Evolutionary conservation across 2,113 vertebrate species (phyloP).

Genomic region (Oncorhynchus tshawytscha): DNA sequence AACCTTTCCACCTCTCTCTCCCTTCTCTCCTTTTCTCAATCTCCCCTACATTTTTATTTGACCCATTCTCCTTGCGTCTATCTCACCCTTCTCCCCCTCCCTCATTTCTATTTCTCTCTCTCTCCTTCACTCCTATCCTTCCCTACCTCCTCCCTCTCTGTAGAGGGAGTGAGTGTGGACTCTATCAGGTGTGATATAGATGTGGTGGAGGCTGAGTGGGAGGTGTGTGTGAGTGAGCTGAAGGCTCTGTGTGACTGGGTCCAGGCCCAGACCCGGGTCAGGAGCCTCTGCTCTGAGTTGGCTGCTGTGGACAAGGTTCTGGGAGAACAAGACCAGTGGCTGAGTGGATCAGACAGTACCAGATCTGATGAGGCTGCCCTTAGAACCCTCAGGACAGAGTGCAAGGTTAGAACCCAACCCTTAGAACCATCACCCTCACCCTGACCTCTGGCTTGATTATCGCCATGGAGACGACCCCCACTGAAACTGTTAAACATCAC

Average conservation of each 20-base stretch:
- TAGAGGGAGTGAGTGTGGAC: constrained; percentile 72
- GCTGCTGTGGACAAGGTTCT: constrained; percentile 71
- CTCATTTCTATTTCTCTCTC: not conserved
- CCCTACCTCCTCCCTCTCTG: not conserved
- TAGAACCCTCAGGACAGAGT: constrained; percentile 66
- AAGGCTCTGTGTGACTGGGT: constrained; percentile 75
- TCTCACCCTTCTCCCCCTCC: not conserved
- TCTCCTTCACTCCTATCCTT: too few relatives aligned
- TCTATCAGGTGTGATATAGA: constrained; percentile 59
- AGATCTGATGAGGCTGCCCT: constrained; percentile 53
- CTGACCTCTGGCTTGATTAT: not conserved
- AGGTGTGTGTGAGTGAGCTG: constrained; percentile 66
- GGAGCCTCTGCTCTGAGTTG: constrained; percentile 75
- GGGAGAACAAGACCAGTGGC: constrained; percentile 77
- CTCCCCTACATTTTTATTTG: not conserved
- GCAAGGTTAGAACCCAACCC: constrained; percentile 73
- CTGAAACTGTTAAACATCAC: not conserved
- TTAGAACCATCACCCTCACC: not conserved
- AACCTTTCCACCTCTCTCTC: not conserved
- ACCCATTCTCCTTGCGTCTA: not conserved
- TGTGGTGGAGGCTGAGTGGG: constrained; percentile 80
- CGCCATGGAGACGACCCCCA: not conserved
- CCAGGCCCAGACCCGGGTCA: constrained; percentile 75
- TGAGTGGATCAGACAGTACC: constrained; percentile 35
- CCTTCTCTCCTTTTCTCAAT: not conserved